Evolutionary conservation across 2,888 invertebrate genomes (phyloP), one percentile per base, ranked within the genome.

Genomic region (Venusia cambrica): DNA sequence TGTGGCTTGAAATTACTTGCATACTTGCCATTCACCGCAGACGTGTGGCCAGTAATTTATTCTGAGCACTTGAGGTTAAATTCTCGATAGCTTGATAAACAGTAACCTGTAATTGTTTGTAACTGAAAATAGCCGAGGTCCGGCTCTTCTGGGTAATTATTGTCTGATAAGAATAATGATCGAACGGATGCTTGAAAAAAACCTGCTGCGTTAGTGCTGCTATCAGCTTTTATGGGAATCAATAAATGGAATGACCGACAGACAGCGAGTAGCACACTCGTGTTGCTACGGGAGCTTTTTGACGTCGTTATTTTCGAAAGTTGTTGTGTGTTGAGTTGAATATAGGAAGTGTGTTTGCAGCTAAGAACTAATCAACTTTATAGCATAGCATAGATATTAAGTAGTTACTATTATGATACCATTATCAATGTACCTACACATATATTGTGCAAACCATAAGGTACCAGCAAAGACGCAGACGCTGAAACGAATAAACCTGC

Each of bases 1-100:
- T 48, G 39, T 49, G 52, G 33, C 38, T 57, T 51, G 51, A 57
- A 60, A 61, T 61, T 50, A 54, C 63, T 56, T 57, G 51, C 57
- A 59, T 60, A 54, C 48, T 53, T 61, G 48, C 62, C 66, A 68
- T 67, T 67, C 64, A 62, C 60, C 41, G 38, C 49, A 54, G 50
- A 54, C 51, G 54, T 53, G 53, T 36, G 49, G 38, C 22, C 25
- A 39, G 54, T 59, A 52, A 45, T 51, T 48, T 48, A 50, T 57
- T 51, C 47, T 57, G 50, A 51, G 39, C 25, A 40, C 45, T 45
- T 27, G 48, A 49, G 44, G 48, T 51, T 57, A 52, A 58, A 54
- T 51, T 59, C 47, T 47, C 38, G 41, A 49, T 46, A 46, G 41
- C 49, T 49, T 39, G 41, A 48, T 46, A 50, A 56, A 62, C 45